Evolutionary conservation across 2,888 invertebrate species (phyloP), one percentile per base, ranked within the genome.

Genomic region (Dione juno): DNA sequence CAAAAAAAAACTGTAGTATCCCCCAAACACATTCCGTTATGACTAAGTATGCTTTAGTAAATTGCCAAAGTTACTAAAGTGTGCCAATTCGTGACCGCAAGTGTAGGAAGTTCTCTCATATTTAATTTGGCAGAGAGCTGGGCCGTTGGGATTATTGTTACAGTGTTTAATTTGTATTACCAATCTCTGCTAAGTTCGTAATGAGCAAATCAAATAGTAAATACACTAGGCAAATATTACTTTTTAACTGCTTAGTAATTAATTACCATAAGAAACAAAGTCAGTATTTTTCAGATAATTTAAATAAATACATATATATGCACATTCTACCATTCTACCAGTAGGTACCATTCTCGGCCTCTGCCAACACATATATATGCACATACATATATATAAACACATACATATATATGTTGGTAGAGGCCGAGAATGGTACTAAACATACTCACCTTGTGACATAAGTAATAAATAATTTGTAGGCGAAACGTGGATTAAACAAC

Each of bases 41-140:
- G 77, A 77, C 72, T 77, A 75, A 78, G 73, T 77, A 66, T 71
- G 69, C 72, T 71, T 73, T 71, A 66, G 73, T 74, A 80, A 78
- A 80, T 79, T 77, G 77, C 70, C 70, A 59, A 74, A 80, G 76
- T 78, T 69, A 69, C 69, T 71, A 70, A 77, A 79, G 77, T 76
- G 77, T 73, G 79, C 80, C 78, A 78, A 79, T 79, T 80, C 76
- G 66, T 73, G 71, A 64, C 70, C 75, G 71, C 75, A 65, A 74
- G 71, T 70, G 72, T 69, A 64, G 67, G 68, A 81, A 81, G 77
- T 81, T 80, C 73, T 74, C 74, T 78, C 79, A 79, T 81, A 81
- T 81, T 81, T 82, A 81, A 80, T 82, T 82, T 82, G 78, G 78
- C 79, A 79, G 71, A 57, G 75, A 74, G 74, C 71, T 71, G 45